A percentile compares a stretch with the other conserved stretches of the same genome.
Evolutionary conservation across 2,797 vertebrate species (phyloP).

Genomic region (Argyrosomus regius): DNA sequence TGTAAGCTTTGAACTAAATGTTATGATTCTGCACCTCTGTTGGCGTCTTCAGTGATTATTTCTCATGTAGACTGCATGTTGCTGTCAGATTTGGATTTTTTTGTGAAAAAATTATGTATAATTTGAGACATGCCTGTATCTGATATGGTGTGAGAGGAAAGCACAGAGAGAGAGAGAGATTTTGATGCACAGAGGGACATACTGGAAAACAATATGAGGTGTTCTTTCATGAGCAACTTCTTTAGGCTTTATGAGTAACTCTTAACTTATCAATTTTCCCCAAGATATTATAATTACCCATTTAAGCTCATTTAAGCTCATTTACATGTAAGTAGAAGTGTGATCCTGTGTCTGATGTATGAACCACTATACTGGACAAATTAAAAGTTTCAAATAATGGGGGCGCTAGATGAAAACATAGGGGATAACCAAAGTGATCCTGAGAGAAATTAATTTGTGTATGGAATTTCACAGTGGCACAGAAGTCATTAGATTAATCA

Average conservation of each 20-base stretch:
- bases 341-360: background rate
- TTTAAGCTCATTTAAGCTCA: background rate
- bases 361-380: background rate
- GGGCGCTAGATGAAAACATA: too few relatives aligned
- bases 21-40: conserved; percentile 13
- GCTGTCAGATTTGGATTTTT: background rate
- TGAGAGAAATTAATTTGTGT: too few relatives aligned
- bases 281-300: background rate
- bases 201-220: background rate
- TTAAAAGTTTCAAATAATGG: too few relatives aligned
- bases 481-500: too few relatives aligned
- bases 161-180: background rate
- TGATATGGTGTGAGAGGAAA: background rate
- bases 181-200: background rate
- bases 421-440: too few relatives aligned
- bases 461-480: too few relatives aligned
- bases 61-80: background rate
- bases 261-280: background rate
- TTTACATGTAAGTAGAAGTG: background rate
- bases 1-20: conserved; percentile 39
- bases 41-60: background rate
- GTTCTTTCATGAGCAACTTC: background rate
- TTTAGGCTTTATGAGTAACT: background rate
- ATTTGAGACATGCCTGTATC: background rate
- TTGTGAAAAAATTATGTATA: background rate